phyloP scores from a whole-genome alignment of 2,888 invertebrate genomes.

The Hirtodrosophila duncani region DNA sequence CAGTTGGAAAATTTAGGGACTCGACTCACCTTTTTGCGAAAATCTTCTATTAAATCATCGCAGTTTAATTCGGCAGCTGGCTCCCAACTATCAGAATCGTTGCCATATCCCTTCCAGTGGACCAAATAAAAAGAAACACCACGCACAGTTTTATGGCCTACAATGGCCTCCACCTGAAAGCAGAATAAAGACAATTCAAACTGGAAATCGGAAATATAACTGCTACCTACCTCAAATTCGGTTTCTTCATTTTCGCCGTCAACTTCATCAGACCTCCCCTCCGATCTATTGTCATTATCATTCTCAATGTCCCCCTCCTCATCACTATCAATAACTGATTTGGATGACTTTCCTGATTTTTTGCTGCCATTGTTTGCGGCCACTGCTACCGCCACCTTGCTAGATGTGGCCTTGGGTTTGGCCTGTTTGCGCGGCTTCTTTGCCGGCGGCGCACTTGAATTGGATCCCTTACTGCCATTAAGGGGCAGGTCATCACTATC shows the following conservation, averaged over 20 bases:
- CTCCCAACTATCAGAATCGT: constrained; percentile 87
- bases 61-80: constrained; percentile 85
- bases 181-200: neutral
- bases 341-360: too few relatives aligned
- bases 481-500: constrained; percentile 66
- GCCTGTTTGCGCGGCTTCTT: constrained; percentile 42
- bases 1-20: neutral
- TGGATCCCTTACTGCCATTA: constrained; percentile 69
- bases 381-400: neutral
- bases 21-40: constrained; percentile 68
- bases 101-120: constrained; percentile 87
- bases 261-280: constrained; percentile 4
- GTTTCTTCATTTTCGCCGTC: constrained; percentile 68
- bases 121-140: constrained; percentile 85
- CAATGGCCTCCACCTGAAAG: constrained; percentile 82
- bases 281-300: neutral
- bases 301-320: neutral
- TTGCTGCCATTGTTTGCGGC: constrained; percentile 13
- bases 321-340: too few relatives aligned
- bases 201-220: neutral
- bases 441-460: constrained; percentile 61
- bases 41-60: constrained; percentile 83
- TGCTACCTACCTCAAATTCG: constrained; percentile 64
- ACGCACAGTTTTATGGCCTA: constrained; percentile 84
- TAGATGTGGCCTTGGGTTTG: constrained; percentile 20